Percentiles rank a stretch among this genome's conserved stretches.
phyloP scores from a whole-genome alignment of 2,888 invertebrate genomes.

The Spodoptera exigua region DNA sequence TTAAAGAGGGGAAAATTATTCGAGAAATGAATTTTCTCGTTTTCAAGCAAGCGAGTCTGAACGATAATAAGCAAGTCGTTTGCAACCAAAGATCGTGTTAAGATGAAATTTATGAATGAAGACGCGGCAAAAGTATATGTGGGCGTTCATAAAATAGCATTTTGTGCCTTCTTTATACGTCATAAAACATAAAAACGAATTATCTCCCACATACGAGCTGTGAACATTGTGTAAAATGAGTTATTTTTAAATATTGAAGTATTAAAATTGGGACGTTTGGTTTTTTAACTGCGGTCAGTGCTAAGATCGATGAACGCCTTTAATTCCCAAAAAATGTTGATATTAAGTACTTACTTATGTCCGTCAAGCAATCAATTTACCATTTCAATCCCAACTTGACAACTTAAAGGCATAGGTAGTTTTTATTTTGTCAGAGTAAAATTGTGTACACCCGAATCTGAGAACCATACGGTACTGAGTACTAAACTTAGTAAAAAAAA shows the following conservation, averaged over 20 bases:
- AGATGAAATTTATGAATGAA: conserved; percentile 33
- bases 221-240: background rate
- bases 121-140: conserved; percentile 16
- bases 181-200: conserved; percentile 34
- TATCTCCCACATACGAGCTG: conserved; percentile 12
- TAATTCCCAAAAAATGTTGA: too few species aligned
- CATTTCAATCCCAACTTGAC: too few species aligned
- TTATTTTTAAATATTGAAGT: background rate
- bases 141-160: conserved; percentile 23
- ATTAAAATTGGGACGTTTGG: background rate
- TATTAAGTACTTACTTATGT: too few species aligned
- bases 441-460: too few species aligned
- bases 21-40: background rate
- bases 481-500: too few species aligned
- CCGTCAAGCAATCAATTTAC: too few species aligned
- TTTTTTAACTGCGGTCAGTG: too few species aligned
- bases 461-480: too few species aligned
- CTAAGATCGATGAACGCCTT: too few species aligned
- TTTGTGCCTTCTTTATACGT: conserved; percentile 23
- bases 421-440: too few species aligned
- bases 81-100: conserved; percentile 27
- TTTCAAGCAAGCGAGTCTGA: background rate
- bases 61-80: conserved; percentile 28
- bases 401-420: too few species aligned
- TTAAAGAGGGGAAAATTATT: background rate